phyloP scores from a whole-genome alignment of 2,113 vertebrate species.

The Colossoma macropomum region DNA sequence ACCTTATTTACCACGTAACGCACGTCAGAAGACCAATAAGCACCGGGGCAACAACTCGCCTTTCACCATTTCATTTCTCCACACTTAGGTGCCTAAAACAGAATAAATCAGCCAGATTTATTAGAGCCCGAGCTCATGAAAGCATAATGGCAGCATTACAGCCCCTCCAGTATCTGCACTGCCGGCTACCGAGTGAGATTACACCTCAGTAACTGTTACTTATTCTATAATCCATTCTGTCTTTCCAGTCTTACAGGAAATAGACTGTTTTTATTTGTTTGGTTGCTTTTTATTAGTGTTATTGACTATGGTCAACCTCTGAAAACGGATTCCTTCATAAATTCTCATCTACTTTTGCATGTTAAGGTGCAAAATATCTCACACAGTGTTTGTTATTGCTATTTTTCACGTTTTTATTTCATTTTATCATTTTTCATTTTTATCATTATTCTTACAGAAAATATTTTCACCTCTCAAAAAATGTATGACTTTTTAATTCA shows the following conservation, averaged over 20 bases:
- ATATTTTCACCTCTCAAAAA: no score
- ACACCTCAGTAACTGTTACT: slow-evolving; percentile 16
- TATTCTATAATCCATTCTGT: slow-evolving; percentile 18
- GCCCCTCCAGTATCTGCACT: neutral
- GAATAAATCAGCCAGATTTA: slow-evolving; percentile 51
- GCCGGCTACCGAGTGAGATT: slow-evolving; percentile 10
- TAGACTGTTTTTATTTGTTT: neutral
- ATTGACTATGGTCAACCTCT: no score
- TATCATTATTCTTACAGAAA: no score
- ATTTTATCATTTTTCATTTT: no score
- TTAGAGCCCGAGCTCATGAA: slow-evolving; percentile 38
- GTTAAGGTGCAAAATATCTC: no score
- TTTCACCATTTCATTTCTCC: slow-evolving; percentile 46
- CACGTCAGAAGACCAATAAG: slow-evolving; percentile 44
- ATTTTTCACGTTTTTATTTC: no score
- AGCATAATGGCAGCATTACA: slow-evolving; percentile 37
- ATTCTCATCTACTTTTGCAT: no score
- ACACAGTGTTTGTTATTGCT: no score
- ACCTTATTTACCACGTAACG: slow-evolving; percentile 46
- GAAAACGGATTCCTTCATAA: no score
- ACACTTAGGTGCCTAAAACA: slow-evolving; percentile 42
- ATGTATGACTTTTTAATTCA: no score
- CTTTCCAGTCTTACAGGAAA: neutral
- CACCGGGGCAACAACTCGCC: slow-evolving; percentile 27
- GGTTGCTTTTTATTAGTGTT: no score